Evolutionary conservation across 2,888 invertebrate genomes (phyloP).

Genomic region (Lasioglossum zephyrum): DNA sequence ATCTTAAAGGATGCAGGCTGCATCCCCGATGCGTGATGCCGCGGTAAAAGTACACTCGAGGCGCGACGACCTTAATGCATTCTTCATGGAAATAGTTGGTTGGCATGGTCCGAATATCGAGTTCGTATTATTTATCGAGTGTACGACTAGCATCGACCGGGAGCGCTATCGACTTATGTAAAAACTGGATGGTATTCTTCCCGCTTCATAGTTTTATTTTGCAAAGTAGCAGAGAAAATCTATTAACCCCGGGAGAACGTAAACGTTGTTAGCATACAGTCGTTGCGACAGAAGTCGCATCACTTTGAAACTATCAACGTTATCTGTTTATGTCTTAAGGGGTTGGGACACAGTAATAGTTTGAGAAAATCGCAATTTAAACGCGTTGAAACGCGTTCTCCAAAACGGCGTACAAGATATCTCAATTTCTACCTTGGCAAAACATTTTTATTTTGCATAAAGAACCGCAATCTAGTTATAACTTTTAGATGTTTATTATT

Average conservation of each 20-base stretch:
- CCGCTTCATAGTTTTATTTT: not conserved
- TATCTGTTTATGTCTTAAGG: too few relatives aligned
- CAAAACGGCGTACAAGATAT: too few relatives aligned
- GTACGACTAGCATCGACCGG: not conserved
- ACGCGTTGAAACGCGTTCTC: too few relatives aligned
- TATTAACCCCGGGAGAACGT: not conserved
- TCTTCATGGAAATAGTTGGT: conserved; percentile 52
- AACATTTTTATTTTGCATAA: too few relatives aligned
- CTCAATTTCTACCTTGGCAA: too few relatives aligned
- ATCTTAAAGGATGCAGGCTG: conserved; percentile 19
- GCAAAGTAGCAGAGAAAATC: not conserved
- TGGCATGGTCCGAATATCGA: conserved; percentile 41
- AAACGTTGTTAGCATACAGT: not conserved
- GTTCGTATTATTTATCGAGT: conserved; percentile 49
- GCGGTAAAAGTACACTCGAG: conserved; percentile 45
- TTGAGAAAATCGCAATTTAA: too few relatives aligned
- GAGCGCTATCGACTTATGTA: not conserved
- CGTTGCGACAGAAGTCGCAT: not conserved
- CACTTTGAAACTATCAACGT: not conserved
- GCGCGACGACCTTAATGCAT: conserved; percentile 58
- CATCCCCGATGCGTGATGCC: conserved; percentile 39
- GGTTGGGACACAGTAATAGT: too few relatives aligned
- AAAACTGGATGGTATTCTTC: not conserved
- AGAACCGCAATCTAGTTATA: too few relatives aligned
- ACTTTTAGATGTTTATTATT: too few relatives aligned